Evolutionary conservation across 2,797 vertebrate species (phyloP).

Genomic region (Gymnocypris eckloni): DNA sequence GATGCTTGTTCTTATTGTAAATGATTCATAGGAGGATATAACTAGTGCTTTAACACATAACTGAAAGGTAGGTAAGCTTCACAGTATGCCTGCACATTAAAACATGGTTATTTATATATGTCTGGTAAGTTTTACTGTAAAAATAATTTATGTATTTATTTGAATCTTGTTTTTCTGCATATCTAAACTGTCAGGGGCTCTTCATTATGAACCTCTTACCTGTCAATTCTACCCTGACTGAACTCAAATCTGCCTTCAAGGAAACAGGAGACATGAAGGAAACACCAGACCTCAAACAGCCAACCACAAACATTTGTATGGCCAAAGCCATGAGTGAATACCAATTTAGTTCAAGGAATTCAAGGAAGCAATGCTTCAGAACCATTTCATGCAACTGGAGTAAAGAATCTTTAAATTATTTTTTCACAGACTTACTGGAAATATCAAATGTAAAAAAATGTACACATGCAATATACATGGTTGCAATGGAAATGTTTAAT

Average conservation of each 20-base stretch:
- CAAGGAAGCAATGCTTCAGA: slow-evolving; percentile 23
- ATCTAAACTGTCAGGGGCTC: not conserved
- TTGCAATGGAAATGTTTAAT: not conserved
- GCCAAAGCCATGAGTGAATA: slow-evolving; percentile 13
- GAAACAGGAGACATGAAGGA: slow-evolving; percentile 38
- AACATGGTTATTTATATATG: not conserved
- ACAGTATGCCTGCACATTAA: not conserved
- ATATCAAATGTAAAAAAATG: not conserved
- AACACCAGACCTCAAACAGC: slow-evolving; percentile 37
- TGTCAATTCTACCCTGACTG: slow-evolving; percentile 53
- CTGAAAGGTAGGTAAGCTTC: not conserved
- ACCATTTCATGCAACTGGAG: not conserved
- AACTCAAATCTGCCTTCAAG: slow-evolving; percentile 15
- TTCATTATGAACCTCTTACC: slow-evolving; percentile 50
- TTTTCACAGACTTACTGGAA: not conserved
- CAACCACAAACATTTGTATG: slow-evolving; percentile 38
- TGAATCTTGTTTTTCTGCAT: slow-evolving; percentile 6
- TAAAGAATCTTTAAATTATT: not conserved
- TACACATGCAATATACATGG: not conserved
- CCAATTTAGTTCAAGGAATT: slow-evolving; percentile 29
- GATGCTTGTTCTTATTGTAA: not conserved
- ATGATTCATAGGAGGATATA: not conserved
- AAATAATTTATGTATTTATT: not conserved
- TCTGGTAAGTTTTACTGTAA: not conserved
- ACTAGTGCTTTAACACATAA: not conserved